Conservation (phyloP, 2,888 invertebrate genomes). For the Volucella bombylans region DNA sequence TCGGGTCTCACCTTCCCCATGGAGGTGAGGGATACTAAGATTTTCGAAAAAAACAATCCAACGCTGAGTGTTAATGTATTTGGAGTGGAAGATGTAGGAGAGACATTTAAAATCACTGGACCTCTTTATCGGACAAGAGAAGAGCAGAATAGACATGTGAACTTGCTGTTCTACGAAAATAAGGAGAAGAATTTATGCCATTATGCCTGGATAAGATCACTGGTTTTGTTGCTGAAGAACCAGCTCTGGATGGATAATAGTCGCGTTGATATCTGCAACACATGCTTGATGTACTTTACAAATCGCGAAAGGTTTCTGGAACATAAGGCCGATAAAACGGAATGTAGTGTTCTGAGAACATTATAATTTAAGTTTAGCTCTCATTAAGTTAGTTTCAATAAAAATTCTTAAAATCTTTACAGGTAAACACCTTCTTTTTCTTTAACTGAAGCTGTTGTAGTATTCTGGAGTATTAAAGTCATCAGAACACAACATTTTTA, state of each 20-base stretch:
- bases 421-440: no score
- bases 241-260: neutral
- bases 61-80: constrained; percentile 6
- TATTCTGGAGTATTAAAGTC: no score
- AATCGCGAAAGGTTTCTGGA: neutral
- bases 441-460: no score
- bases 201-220: neutral
- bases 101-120: neutral
- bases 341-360: neutral
- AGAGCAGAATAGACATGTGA: neutral
- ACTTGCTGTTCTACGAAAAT: constrained; percentile 5
- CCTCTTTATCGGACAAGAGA: neutral
- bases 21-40: neutral
- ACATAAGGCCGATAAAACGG: neutral
- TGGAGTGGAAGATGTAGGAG: neutral
- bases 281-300: neutral
- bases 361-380: neutral
- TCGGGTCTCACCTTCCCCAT: neutral
- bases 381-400: neutral
- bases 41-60: constrained; percentile 11
- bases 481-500: no score
- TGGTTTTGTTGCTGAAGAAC: neutral
- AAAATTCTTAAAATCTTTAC: no score
- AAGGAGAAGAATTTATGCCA: neutral
- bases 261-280: neutral